Evolutionary conservation across 2,888 invertebrate genomes (phyloP).

Genomic region (Drosophila kambysellisi): DNA sequence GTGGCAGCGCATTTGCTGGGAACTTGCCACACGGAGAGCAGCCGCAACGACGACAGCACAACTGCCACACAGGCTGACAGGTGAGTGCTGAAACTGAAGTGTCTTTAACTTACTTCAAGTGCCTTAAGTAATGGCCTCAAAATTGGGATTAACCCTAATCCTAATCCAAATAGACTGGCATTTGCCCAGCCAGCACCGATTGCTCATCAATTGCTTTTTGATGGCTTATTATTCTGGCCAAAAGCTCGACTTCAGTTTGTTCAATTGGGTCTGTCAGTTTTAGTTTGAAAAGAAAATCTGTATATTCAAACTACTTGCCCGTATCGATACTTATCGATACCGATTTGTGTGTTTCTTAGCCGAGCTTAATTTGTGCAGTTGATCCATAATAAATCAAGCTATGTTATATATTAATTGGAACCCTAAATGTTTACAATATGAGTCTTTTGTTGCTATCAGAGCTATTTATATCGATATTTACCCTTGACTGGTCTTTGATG

Average conservation of each 20-base stretch:
- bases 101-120: constrained; percentile 43
- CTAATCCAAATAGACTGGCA: background rate
- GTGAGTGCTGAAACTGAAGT: constrained; percentile 22
- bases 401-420: background rate
- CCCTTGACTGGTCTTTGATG: background rate
- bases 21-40: constrained; percentile 48
- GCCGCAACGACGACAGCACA: constrained; percentile 19
- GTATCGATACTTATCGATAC: background rate
- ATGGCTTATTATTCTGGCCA: background rate
- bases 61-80: constrained; percentile 35
- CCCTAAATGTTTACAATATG: no score
- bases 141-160: background rate
- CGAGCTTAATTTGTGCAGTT: background rate
- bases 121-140: constrained; percentile 3
- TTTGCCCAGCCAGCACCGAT: background rate
- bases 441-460: no score
- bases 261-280: background rate
- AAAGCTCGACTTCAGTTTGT: background rate
- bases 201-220: background rate
- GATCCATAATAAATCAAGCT: background rate
- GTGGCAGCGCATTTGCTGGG: constrained; percentile 47
- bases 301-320: background rate
- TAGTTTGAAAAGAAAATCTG: background rate
- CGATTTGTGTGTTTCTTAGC: background rate
- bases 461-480: background rate